Evolutionary conservation across 2,113 vertebrate genomes (phyloP), one percentile per base, ranked within the genome.

Genomic region (Cyanoramphus novaezelandiae): DNA sequence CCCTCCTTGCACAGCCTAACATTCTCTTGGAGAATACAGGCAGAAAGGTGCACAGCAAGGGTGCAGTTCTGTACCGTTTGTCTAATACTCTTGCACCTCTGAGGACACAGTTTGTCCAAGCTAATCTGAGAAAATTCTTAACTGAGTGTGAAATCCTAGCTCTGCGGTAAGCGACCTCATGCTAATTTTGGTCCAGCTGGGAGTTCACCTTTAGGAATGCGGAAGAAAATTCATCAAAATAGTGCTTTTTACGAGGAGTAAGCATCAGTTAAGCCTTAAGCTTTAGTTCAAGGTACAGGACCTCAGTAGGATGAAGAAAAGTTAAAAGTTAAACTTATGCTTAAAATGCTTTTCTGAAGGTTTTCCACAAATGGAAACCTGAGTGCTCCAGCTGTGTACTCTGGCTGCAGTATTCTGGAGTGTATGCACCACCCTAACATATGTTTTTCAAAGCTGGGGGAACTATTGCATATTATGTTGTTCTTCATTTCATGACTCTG

Each of bases 401-500:
- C 72, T 92, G 76, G 55, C 68, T 77, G 82, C 59, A 72, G 70
- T 50, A n/a, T 80, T 85, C 72, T 49, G 60, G 59, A 93, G 65
- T 62, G 24, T 75, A 20, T 14, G 19, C 46, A 7, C 65, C 88
- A 86, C 74, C 49, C 49, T 75, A 86, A 86, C 59, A 49, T 88
- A 88, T 74, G 95, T 69, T 94, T 96, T 88, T 91, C 80, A 76
- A 46, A 94, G 86, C 69, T 1, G 9, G 31, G 62, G 63, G 62
- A 64, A 60, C 80, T 78, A 21, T 68, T 88, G 60, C 72, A 17
- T 94, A 21, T 92, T 83, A 84, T 86, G 69, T 83, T 65, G 11
- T 96, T 94, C 81, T 88, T 96, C 86, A 82, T 95, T 87, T 82
- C 81, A 67, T 91, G 96, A 72, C 86, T 82, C 37, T 78, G 33